These are phyloP conservation scores for Chaetura pelagica DNA, from an alignment of 2,113 vertebrate genomes.

Conservation along the genomic window DNA sequence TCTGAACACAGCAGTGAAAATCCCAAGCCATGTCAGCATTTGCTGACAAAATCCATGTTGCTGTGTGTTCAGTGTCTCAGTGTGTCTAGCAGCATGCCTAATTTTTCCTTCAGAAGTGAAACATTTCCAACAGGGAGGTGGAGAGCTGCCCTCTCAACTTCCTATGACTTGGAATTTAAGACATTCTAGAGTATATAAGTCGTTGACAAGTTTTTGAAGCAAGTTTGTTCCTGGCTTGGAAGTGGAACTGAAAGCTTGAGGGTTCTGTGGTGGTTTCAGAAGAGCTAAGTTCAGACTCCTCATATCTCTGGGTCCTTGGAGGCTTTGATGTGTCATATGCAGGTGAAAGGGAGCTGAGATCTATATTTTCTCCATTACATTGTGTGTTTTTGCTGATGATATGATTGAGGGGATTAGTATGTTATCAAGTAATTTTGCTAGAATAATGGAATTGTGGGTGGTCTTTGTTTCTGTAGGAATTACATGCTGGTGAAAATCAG, in stretches of 20 bases:
- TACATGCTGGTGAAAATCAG: conserved; percentile 94
- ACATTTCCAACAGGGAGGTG: not conserved
- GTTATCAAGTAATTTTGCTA: not conserved
- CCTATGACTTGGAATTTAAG: not conserved
- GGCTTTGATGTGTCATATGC: not conserved
- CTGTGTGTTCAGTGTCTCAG: not conserved
- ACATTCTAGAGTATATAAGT: not conserved
- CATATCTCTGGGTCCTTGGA: not conserved
- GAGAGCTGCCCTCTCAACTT: not conserved
- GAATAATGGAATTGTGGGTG: not conserved
- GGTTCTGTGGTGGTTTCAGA: not conserved
- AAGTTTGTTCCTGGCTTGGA: not conserved
- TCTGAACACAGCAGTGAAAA: not conserved
- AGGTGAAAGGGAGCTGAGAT: not conserved
- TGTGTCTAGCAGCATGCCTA: not conserved
- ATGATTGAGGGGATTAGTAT: not conserved
- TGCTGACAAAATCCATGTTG: not conserved
- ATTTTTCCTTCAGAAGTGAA: not conserved
- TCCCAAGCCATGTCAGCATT: not conserved
- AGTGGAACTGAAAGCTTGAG: not conserved
- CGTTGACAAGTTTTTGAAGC: not conserved
- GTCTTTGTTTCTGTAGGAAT: conserved; percentile 79
- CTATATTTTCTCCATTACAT: not conserved
- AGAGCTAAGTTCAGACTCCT: not conserved
- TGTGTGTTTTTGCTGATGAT: fast-evolving